Evolutionary conservation across 2,888 invertebrate species (phyloP).

Genomic region (Eudemis profundana): DNA sequence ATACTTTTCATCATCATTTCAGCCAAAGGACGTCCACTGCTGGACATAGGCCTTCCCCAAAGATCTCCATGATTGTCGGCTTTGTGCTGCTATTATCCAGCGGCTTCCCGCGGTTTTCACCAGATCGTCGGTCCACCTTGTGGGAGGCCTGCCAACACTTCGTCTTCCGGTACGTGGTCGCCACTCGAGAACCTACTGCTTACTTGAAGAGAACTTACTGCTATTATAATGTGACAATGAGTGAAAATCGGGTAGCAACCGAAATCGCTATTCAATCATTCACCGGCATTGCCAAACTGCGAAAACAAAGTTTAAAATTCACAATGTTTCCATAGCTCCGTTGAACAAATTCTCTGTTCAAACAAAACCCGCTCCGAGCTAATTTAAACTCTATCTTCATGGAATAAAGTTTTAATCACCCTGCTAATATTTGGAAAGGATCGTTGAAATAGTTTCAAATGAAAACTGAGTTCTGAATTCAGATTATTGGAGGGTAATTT

Average conservation of each 20-base stretch:
- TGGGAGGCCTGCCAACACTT: too few relatives aligned
- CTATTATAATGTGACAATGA: too few relatives aligned
- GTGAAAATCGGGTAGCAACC: not conserved
- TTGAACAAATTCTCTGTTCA: not conserved
- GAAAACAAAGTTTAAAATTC: constrained; percentile 10
- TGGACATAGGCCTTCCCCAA: too few relatives aligned
- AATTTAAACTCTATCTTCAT: not conserved
- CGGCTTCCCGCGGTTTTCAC: too few relatives aligned
- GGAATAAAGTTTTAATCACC: not conserved
- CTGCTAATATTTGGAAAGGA: not conserved
- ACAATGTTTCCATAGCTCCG: not conserved
- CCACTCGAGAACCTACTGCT: too few relatives aligned
- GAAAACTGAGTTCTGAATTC: constrained; percentile 18
- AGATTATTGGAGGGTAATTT: not conserved
- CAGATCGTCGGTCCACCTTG: too few relatives aligned
- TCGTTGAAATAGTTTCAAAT: constrained; percentile 15
- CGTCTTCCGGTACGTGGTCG: too few relatives aligned
- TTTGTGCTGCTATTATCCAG: too few relatives aligned
- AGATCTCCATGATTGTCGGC: too few relatives aligned
- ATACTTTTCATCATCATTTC: too few relatives aligned
- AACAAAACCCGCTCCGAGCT: not conserved
- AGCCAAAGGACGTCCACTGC: too few relatives aligned
- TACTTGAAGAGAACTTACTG: too few relatives aligned
- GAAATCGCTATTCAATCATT: not conserved
- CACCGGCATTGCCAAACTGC: not conserved